phyloP scores from a whole-genome alignment of 2,113 vertebrate species.

The Jaculus jaculus region DNA sequence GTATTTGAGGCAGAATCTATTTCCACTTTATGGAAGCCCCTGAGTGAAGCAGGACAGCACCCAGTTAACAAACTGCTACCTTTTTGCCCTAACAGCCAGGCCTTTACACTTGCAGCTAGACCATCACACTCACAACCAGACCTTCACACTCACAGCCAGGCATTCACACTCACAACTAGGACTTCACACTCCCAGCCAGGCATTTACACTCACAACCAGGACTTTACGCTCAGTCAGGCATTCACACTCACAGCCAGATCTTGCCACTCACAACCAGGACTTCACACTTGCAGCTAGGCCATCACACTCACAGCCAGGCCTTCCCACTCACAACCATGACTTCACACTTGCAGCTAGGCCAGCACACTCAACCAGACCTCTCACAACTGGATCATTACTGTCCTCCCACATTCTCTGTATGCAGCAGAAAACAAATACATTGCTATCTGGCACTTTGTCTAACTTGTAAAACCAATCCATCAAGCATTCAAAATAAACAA shows the following conservation, averaged over 20 bases:
- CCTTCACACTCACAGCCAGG: no score
- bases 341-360: no score
- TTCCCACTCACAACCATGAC: no score
- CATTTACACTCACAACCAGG: neutral
- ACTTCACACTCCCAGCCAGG: no score
- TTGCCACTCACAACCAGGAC: no score
- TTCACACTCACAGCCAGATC: no score
- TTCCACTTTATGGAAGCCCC: neutral
- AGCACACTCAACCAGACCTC: neutral
- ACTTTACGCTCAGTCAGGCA: no score
- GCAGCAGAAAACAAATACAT: constrained; percentile 51
- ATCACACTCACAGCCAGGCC: no score
- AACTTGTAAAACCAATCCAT: constrained; percentile 57
- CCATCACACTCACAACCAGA: no score
- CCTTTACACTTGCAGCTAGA: no score
- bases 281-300: no score
- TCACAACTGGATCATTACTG: neutral
- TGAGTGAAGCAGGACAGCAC: neutral
- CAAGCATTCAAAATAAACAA: constrained; percentile 59
- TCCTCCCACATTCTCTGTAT: neutral
- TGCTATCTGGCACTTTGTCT: constrained; percentile 26
- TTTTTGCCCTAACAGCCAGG: neutral
- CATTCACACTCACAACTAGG: no score
- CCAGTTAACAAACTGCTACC: neutral
- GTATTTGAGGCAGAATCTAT: neutral